Conservation (phyloP, 2,888 invertebrate species). For the Brenthis hecate region DNA sequence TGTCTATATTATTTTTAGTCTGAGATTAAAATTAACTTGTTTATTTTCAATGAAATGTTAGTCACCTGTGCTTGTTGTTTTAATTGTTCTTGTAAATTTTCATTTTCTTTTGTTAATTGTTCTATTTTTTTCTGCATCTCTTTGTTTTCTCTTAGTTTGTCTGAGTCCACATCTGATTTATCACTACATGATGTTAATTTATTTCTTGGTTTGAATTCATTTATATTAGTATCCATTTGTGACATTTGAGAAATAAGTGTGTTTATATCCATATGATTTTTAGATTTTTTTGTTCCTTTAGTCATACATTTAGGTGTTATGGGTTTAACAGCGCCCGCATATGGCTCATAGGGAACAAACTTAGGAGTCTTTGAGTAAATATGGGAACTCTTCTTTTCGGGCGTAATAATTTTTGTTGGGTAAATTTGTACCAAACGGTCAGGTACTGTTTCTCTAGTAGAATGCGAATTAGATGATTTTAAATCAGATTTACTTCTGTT, state of each 20-base stretch:
- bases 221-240: constrained; percentile 84
- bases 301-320: constrained; percentile 82
- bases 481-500: constrained; percentile 39
- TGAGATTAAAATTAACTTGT: no score
- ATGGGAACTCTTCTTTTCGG: constrained; percentile 79
- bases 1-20: no score
- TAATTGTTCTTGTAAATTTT: constrained; percentile 89
- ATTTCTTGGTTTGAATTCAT: constrained; percentile 80
- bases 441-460: constrained; percentile 54
- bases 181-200: constrained; percentile 64
- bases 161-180: constrained; percentile 51
- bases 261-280: constrained; percentile 85
- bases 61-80: constrained; percentile 90
- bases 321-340: constrained; percentile 91
- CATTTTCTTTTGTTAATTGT: constrained; percentile 85
- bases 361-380: constrained; percentile 87
- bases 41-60: no score
- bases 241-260: constrained; percentile 88
- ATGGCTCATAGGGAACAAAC: constrained; percentile 94
- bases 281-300: constrained; percentile 68
- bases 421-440: constrained; percentile 69
- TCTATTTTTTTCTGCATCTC: constrained; percentile 84
- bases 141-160: constrained; percentile 67
- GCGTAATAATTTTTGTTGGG: constrained; percentile 83
- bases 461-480: constrained; percentile 5